These are phyloP conservation scores for Symphodus melops DNA, from an alignment of 2,113 vertebrate species.

Conservation along the genomic window DNA sequence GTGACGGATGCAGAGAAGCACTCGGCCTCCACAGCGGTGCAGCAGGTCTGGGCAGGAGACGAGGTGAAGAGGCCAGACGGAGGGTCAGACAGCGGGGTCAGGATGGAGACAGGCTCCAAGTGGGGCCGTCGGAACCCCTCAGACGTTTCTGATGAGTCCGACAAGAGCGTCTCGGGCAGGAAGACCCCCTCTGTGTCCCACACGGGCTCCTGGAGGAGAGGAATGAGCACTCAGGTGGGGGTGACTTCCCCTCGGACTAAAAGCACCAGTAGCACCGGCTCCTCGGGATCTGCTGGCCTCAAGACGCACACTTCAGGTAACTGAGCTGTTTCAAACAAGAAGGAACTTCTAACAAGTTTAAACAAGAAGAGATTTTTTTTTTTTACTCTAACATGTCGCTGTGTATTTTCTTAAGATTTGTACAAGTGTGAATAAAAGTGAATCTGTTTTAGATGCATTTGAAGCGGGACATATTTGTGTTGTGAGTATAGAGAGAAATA, in stretches of 20 bases:
- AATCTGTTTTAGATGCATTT: no score
- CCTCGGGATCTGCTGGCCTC: slow-evolving; percentile 76
- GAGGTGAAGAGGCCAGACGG: slow-evolving; percentile 92
- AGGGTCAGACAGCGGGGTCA: slow-evolving; percentile 89
- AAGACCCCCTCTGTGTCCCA: slow-evolving; percentile 90
- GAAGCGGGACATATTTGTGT: no score
- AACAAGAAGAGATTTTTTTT: no score
- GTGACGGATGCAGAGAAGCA: slow-evolving; percentile 97
- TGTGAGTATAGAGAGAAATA: no score
- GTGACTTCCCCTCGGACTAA: slow-evolving; percentile 94
- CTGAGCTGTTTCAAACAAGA: not conserved
- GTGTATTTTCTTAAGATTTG: no score
- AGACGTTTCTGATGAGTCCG: slow-evolving; percentile 94
- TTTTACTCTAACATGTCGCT: no score
- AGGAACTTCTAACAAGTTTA: no score
- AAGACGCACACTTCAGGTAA: slow-evolving; percentile 92
- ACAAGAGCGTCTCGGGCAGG: slow-evolving; percentile 91
- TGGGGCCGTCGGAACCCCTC: slow-evolving; percentile 89
- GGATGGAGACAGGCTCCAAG: slow-evolving; percentile 83
- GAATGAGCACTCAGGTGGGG: slow-evolving; percentile 97
- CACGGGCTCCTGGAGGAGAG: slow-evolving; percentile 96
- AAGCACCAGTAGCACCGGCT: slow-evolving; percentile 74
- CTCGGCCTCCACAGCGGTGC: slow-evolving; percentile 85
- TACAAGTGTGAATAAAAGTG: no score
- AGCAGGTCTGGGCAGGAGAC: slow-evolving; percentile 89